Evolutionary conservation across 2,113 vertebrate species (phyloP).

Genomic region (Ploceus nigricollis): DNA sequence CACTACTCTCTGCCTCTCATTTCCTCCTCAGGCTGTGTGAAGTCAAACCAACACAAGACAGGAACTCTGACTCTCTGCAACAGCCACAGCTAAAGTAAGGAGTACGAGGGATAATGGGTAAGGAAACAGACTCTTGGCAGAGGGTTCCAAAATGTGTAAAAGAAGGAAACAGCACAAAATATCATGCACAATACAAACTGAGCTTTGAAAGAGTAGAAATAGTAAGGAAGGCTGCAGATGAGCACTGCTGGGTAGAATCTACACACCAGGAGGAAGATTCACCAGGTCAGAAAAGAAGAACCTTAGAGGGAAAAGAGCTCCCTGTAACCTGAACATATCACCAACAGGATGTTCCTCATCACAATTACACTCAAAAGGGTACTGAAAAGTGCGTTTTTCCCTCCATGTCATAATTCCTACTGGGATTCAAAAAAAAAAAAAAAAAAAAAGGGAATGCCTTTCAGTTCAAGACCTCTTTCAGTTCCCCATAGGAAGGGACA

Average conservation of each 20-base stretch:
- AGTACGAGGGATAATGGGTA: background rate
- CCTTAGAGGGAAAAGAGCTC: background rate
- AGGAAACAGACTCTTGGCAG: background rate
- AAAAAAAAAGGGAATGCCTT: background rate
- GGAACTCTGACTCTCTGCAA: background rate
- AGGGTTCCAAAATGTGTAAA: background rate
- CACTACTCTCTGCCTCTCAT: background rate
- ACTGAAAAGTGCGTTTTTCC: background rate
- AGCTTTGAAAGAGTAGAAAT: background rate
- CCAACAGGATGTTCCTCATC: background rate
- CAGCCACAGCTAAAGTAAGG: background rate
- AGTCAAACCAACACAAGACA: background rate
- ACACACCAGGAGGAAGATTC: background rate
- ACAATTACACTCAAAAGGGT: background rate
- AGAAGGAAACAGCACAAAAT: background rate
- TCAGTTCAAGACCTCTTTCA: background rate
- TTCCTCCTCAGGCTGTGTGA: background rate
- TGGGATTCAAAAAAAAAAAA: background rate
- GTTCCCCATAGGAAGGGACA: background rate
- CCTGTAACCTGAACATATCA: background rate
- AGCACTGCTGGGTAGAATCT: background rate
- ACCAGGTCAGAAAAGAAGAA: background rate
- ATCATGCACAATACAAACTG: background rate
- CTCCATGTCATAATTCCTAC: rapidly evolving
- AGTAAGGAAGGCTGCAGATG: background rate